These are phyloP conservation scores for Erebia epiphron DNA, from an alignment of 2,888 invertebrate genomes.

Conservation along the genomic window DNA sequence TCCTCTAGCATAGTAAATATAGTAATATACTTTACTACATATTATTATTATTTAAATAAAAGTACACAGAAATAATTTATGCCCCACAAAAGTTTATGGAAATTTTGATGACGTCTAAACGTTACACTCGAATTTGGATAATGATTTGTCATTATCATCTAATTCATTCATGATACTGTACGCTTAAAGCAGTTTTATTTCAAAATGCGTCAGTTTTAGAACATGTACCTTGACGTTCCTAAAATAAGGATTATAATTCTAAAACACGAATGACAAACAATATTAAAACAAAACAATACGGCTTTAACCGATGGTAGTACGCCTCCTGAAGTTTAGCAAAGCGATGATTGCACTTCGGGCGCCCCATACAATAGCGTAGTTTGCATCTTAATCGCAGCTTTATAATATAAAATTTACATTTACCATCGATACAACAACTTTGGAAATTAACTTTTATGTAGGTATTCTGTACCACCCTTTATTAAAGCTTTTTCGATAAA, in stretches of 20 bases:
- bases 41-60: no score
- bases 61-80: neutral
- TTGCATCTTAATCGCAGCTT: conserved; percentile 22
- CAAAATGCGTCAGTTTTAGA: no score
- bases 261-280: no score
- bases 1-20: no score
- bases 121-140: conserved; percentile 14
- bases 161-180: no score
- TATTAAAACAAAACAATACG: no score
- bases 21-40: no score
- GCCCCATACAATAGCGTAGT: conserved; percentile 17
- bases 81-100: conserved; percentile 13
- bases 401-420: conserved; percentile 20
- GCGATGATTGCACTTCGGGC: conserved; percentile 32
- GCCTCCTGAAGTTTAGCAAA: conserved; percentile 19
- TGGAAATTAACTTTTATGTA: conserved; percentile 21
- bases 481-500: conserved; percentile 18
- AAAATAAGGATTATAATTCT: no score
- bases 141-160: conserved; percentile 13
- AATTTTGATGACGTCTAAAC: conserved; percentile 16
- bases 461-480: conserved; percentile 13
- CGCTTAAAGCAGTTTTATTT: no score
- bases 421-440: conserved; percentile 13
- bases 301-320: no score
- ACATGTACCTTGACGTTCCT: no score